Evolutionary conservation across 2,888 invertebrate species (phyloP).

Genomic region (Agonopterix alstromeriana): DNA sequence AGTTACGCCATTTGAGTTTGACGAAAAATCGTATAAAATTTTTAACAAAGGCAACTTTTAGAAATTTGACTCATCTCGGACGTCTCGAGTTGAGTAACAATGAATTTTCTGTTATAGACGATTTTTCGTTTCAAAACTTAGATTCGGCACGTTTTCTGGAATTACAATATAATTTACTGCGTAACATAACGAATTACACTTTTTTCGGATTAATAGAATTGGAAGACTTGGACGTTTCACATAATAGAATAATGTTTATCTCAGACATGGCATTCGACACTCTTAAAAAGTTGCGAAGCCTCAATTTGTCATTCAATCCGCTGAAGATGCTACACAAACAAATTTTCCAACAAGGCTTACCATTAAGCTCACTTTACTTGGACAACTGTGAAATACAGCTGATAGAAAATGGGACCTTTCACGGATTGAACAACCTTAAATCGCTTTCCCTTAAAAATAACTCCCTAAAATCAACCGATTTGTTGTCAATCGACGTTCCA

Average conservation of each 20-base stretch:
- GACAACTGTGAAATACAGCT: conserved; percentile 85
- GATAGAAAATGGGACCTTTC: conserved; percentile 86
- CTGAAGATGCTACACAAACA: conserved; percentile 83
- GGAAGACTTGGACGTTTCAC: conserved; percentile 86
- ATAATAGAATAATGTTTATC: conserved; percentile 82
- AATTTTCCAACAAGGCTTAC: conserved; percentile 86
- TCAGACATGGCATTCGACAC: conserved; percentile 86
- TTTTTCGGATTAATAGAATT: conserved; percentile 86
- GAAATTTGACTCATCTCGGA: conserved; percentile 84
- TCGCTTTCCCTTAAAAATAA: conserved; percentile 87
- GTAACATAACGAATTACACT: conserved; percentile 81
- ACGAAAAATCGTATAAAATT: conserved; percentile 86
- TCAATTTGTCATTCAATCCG: conserved; percentile 88
- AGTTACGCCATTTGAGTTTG: conserved; percentile 88
- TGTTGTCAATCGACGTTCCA: conserved; percentile 84
- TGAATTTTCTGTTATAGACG: conserved; percentile 86
- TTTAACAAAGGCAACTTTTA: conserved; percentile 83
- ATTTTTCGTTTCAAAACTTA: conserved; percentile 87
- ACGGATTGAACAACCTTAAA: conserved; percentile 84
- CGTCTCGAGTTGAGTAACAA: conserved; percentile 88
- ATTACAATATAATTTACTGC: conserved; percentile 84
- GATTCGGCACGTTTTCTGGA: conserved; percentile 86
- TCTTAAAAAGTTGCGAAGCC: conserved; percentile 84
- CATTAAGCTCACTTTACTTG: conserved; percentile 83
- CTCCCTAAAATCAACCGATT: conserved; percentile 80